A percentile compares a stretch with the other conserved stretches of the same genome.
Conservation (phyloP, 2,113 vertebrate genomes). For the Osmerus eperlanus region DNA sequence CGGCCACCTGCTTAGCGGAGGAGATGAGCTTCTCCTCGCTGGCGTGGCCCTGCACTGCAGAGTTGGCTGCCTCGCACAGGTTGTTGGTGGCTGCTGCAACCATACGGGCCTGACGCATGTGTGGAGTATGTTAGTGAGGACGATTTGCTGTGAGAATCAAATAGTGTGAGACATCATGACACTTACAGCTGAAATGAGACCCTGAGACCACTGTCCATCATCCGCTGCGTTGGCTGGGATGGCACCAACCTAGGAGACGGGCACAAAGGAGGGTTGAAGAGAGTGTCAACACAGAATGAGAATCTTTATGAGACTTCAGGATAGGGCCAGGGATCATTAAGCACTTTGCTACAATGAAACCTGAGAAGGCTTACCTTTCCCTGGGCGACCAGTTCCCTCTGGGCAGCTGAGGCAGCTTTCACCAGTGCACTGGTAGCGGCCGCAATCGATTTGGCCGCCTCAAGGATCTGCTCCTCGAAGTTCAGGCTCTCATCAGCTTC, state of each 20-base stretch:
- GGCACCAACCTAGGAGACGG: constrained; percentile 80
- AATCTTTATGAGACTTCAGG: too few species aligned
- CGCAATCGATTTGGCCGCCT: constrained; percentile 97
- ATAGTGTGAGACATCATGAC: neutral
- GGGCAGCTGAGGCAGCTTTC: constrained; percentile 94
- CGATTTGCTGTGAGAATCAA: neutral
- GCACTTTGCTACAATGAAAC: neutral
- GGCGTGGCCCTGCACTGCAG: constrained; percentile 91
- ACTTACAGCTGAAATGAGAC: constrained; percentile 98
- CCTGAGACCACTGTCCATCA: constrained; percentile 98
- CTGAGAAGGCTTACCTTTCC: constrained; percentile 81
- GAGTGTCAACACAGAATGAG: neutral
- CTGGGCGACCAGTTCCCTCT: constrained; percentile 94
- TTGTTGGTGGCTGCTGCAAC: constrained; percentile 96
- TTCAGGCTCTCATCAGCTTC: constrained; percentile 96
- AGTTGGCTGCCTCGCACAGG: constrained; percentile 91
- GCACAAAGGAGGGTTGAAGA: neutral
- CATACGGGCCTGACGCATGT: constrained; percentile 82
- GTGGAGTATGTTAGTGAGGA: neutral
- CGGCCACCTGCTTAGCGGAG: constrained; percentile 93
- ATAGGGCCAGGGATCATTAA: neutral
- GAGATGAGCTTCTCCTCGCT: constrained; percentile 97
- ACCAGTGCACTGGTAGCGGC: constrained; percentile 95
- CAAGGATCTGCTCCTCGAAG: constrained; percentile 97
- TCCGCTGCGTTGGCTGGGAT: constrained; percentile 92